Evolutionary conservation across 2,888 invertebrate genomes (phyloP), one percentile per base, ranked within the genome.

Genomic region (Brenthis ino): DNA sequence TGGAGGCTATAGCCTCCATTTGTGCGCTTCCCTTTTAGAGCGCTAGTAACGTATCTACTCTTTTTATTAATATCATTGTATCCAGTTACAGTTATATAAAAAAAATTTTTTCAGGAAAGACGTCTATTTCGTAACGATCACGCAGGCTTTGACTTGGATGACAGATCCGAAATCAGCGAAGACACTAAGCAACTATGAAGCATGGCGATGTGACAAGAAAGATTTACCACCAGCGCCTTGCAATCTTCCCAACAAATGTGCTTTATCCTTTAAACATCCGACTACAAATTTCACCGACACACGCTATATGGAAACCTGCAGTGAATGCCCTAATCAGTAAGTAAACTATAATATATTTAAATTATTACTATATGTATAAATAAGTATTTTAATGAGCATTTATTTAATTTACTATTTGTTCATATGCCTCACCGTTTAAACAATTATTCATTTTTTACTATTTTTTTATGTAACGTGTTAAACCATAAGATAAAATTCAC

Each of bases 121-220:
- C 84, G 97, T 98, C 11, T 97, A 96, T 94, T 96, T 97, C 80
- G 96, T 98, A 47, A 97, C 98, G 4, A 94, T 95, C 47, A 97
- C 98, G 0, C 97, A 98, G 93, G 96, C 96, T n/a, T 87, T 98
- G 69, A 96, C 97, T 54, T 98, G 97, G 96, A 96, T 98, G 85
- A 97, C 97, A 0, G 97, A 98, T 79, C 98, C 98, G 0, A 95
- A 95, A 80, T 93, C 96, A 1, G 84, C 94, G 3, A 96, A 95
- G 75, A 89, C 95, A 12, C 85, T 98, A 50, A 93, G 84, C 77
- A 95, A 94, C 80, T 97, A 95, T 80, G 97, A 97, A 69, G 94
- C 97, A 0, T 98, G 97, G 98, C 94, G 94, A 58, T 98, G 98
- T 81, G 94, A 94, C 76, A 95, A 95, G 79, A 95, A 94, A 78